Evolutionary conservation across 2,113 vertebrate species (phyloP), one percentile per base, ranked within the genome.

Genomic region (Lagopus leucura): DNA sequence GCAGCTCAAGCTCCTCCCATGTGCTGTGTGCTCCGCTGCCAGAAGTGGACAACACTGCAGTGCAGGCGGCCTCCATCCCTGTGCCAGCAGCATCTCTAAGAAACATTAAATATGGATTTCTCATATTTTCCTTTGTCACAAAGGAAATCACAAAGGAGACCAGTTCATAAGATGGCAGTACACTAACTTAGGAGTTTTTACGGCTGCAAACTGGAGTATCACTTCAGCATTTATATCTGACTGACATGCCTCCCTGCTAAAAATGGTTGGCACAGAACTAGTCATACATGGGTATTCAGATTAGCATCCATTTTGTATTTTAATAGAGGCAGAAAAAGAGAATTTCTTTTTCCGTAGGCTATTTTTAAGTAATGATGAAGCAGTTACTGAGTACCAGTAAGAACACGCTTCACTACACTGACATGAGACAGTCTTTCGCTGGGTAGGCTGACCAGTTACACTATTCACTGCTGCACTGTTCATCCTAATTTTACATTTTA

Each of bases 361-460:
- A 36, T 63, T 94, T 88, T 21, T 65, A 55, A 82, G 12, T 19
- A 36, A 64, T 61, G 86, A 93, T 84, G 76, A 69, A 86, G 86
- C 84, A 80, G 30, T 70, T 57, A 11, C 57, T 84, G 91, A 81
- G 70, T 82, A 73, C 58, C 58, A 82, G 40, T 52, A 65, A 43
- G 57, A 74, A 58, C 67, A 60, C 61, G 30, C 74, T 66, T 66
- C 58, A 14, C 19, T 40, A 36, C 50, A 55, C 5, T 32, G 66
- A 75, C 90, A 57, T 8, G 25, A 74, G 69, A 32, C 11, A 30
- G 52, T 9, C 52, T 28, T 54, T 30, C 13, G 34, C 43, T n/a
- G 60, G 38, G 13, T 30, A 65, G 80, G 36, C 36, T 43, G n/a
- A 89, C 66, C 91, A 58, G 52, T 48, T 54, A 21, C 25, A 36